phyloP scores from a whole-genome alignment of 2,888 invertebrate genomes.

The Drosophila mulleri region DNA sequence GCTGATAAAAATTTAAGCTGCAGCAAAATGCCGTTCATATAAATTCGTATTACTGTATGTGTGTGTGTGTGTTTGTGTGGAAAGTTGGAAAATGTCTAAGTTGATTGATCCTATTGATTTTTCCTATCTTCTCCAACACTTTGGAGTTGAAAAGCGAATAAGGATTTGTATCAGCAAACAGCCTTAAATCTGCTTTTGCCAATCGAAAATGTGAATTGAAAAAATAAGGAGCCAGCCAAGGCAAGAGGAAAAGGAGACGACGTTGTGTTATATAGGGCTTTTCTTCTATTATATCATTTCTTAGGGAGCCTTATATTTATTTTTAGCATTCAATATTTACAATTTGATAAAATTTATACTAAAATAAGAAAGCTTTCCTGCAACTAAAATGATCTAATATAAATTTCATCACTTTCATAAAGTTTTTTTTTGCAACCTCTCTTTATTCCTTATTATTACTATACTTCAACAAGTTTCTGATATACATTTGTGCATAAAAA shows the following conservation, averaged over 20 bases:
- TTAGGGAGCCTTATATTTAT: too few species aligned
- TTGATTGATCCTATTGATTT: conserved; percentile 79
- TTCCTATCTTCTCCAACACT: conserved; percentile 43
- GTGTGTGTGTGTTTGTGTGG: conserved; percentile 4
- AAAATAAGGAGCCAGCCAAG: background rate
- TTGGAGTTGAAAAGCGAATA: conserved; percentile 29
- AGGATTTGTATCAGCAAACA: conserved; percentile 40
- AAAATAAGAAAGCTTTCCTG: too few species aligned
- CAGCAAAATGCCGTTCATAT: conserved; percentile 66
- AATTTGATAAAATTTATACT: too few species aligned
- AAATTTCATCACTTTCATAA: too few species aligned
- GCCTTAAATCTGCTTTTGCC: conserved; percentile 21
- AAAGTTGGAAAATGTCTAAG: conserved; percentile 41
- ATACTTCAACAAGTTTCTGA: conserved; percentile 9
- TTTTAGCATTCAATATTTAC: too few species aligned
- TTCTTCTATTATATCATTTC: too few species aligned
- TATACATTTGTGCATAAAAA: conserved; percentile 5
- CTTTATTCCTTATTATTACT: too few species aligned
- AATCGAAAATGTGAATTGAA: conserved; percentile 28
- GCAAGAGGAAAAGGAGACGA: background rate
- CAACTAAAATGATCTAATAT: too few species aligned
- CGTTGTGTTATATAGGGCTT: background rate
- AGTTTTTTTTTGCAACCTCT: too few species aligned
- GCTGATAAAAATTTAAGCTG: conserved; percentile 80
- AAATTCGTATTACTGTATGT: conserved; percentile 41